Conservation (phyloP, 2,797 vertebrate genomes). For the Thunnus albacares region DNA sequence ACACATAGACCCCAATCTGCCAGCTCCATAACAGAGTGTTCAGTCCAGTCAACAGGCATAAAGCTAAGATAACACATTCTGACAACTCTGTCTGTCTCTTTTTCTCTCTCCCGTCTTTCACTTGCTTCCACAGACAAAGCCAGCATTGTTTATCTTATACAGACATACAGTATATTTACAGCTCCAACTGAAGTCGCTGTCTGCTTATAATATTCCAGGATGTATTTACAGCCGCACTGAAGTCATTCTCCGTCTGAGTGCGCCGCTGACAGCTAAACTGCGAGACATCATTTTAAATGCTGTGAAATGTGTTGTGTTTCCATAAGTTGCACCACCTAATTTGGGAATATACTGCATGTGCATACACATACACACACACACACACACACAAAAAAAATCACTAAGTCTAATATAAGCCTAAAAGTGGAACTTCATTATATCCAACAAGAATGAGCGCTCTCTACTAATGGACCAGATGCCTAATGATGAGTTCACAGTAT, state of each 20-base stretch:
- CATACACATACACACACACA: background rate
- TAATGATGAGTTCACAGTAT: background rate
- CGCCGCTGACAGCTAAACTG: conserved; percentile 29
- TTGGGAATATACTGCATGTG: background rate
- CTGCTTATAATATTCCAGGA: conserved; percentile 36
- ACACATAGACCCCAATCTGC: conserved; percentile 42
- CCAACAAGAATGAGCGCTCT: background rate
- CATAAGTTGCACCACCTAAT: background rate
- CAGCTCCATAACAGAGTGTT: conserved; percentile 23
- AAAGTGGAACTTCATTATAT: background rate
- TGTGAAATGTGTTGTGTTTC: background rate
- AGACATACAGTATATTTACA: conserved; percentile 24
- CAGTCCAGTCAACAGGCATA: conserved; percentile 36
- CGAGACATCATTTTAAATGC: conserved; percentile 16
- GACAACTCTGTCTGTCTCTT: conserved; percentile 6
- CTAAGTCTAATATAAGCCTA: background rate
- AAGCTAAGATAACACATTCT: conserved; percentile 29
- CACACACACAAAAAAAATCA: background rate
- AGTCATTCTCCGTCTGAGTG: conserved; percentile 35
- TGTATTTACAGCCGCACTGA: conserved; percentile 24
- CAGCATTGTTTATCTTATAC: conserved; percentile 11
- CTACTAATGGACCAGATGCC: background rate
- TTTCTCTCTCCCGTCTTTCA: background rate
- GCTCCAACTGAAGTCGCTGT: conserved; percentile 32
- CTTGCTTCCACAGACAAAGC: background rate